Conservation (phyloP, 2,797 vertebrate genomes). For the Odontamblyopus lacepedii region DNA sequence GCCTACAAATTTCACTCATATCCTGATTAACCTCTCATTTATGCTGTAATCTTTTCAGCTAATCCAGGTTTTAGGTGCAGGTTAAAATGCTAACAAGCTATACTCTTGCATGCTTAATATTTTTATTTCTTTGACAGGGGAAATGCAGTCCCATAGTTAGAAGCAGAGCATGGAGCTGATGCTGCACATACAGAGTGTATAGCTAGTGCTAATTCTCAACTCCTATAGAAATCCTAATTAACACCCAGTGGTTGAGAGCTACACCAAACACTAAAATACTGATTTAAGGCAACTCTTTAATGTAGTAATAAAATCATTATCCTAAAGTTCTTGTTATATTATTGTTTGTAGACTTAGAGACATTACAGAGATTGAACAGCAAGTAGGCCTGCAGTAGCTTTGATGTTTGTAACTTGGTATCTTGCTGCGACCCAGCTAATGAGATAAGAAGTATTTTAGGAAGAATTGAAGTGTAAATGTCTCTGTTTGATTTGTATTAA, state of each 20-base stretch:
- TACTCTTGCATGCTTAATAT: slow-evolving; percentile 37
- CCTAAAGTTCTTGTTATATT: not conserved
- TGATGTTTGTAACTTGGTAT: not conserved
- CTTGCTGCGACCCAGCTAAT: not conserved
- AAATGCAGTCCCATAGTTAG: no score
- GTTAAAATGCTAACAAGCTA: slow-evolving; percentile 65
- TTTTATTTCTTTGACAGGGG: no score
- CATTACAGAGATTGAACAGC: not conserved
- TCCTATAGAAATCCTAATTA: slow-evolving; percentile 36
- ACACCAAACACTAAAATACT: slow-evolving; percentile 31
- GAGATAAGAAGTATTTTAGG: not conserved
- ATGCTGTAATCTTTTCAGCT: slow-evolving; percentile 55
- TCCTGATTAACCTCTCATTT: slow-evolving; percentile 72
- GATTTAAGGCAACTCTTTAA: slow-evolving; percentile 36
- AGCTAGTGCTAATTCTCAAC: no score
- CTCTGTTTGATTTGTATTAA: slow-evolving; percentile 1
- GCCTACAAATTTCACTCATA: slow-evolving; percentile 57
- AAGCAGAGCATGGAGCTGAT: no score
- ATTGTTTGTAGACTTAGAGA: not conserved
- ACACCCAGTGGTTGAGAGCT: slow-evolving; percentile 33
- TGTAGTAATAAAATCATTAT: not conserved
- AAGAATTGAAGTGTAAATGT: not conserved
- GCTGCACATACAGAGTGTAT: no score
- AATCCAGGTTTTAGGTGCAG: slow-evolving; percentile 66
- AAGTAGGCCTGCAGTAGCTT: not conserved